Evolutionary conservation across 2,113 vertebrate species (phyloP), one percentile per base, ranked within the genome.

Genomic region (Etheostoma cragini): DNA sequence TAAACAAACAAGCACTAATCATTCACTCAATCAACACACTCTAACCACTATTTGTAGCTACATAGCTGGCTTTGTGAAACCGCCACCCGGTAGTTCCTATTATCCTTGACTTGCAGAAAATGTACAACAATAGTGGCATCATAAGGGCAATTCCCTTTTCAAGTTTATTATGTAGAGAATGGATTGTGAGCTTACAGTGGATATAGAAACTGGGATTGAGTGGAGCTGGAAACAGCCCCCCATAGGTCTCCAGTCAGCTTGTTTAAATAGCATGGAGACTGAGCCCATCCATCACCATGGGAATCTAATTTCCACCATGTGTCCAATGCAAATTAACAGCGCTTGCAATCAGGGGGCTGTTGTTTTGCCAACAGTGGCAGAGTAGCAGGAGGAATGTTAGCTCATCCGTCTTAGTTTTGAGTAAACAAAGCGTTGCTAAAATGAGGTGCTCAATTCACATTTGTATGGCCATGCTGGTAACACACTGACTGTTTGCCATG

Each of bases 321-420:
- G 79, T 85, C 82, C 61, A 8, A 88, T 85, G 87, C 82, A 87
- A 85, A 85, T 83, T 80, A 87, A 88, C 79, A 78, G 62, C 5
- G 2, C 60, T 74, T 1, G 38, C 81, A 80, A 78, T 84, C 78
- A 80, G n/a, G 62, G 15, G n/a, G 53, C 61, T 61, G 53, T 75
- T 70, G 80, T 83, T 85, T 74, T 80, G 76, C 80, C 76, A 76
- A 73, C 61, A 76, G 67, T 62, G 68, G 75, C 63, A 62, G 67
- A 66, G 49, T 24, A 61, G 52, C 75, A 62, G 62, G 62, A 72
- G 57, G 68, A 64, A 83, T 60, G 76, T 61, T 47, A 66, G 60
- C 71, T 85, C 66, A 76, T 89, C 85, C 62, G 19, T 81, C 73
- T 81, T 77, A 45, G 53, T 50, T 68, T 62, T 54, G 61, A 66